Conservation (phyloP, 2,113 vertebrate species). For the Leiothrix lutea region DNA sequence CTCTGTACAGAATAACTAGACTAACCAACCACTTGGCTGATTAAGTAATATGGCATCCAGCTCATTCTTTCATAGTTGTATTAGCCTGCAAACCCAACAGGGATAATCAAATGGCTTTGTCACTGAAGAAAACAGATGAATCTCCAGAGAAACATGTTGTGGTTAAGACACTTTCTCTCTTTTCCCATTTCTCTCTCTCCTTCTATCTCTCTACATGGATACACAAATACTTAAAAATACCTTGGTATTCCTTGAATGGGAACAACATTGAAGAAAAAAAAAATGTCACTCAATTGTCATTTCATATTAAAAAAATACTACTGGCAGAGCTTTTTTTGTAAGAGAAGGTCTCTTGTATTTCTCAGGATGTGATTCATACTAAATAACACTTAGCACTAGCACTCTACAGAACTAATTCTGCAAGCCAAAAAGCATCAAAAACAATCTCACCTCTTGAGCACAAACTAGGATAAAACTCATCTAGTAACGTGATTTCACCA, state of each 20-base stretch:
- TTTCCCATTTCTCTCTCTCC: not conserved
- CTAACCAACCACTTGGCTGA: not conserved
- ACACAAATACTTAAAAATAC: not conserved
- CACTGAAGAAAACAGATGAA: slow-evolving; percentile 18
- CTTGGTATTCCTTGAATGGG: not conserved
- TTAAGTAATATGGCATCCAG: not conserved
- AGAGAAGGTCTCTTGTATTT: not conserved
- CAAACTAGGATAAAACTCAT: not conserved
- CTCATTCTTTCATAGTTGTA: not conserved
- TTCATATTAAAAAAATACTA: not conserved
- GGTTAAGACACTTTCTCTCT: not conserved
- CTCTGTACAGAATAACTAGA: not conserved
- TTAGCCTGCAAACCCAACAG: not conserved
- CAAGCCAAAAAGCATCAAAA: not conserved
- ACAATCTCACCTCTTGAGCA: not conserved
- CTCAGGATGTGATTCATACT: not conserved
- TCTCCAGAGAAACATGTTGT: not conserved
- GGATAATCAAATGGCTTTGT: not conserved
- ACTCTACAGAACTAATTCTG: not conserved
- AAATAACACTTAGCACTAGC: not conserved
- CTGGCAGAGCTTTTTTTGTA: not conserved
- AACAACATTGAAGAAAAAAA: not conserved
- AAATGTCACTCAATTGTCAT: not conserved
- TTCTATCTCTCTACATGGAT: not conserved
- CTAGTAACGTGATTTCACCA: not conserved